Base-by-base conservation (phyloP, 1,140 invertebrate species). In the Drosophila eugracilis region DNA sequence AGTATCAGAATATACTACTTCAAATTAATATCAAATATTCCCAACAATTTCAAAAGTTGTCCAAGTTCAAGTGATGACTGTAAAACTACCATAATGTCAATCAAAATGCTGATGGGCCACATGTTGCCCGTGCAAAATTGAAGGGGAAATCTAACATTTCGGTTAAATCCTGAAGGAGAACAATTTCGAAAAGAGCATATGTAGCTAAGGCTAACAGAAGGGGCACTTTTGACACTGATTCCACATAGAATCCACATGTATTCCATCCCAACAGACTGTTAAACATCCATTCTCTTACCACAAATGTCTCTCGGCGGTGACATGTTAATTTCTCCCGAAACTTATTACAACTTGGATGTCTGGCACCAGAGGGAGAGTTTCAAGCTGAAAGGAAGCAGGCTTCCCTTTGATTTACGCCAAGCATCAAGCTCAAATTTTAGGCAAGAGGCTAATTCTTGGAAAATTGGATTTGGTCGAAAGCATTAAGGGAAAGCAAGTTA, bases 261-360 rank as follows among this genome's bases (percentile, higher is more conserved):
- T 12, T 59, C 54, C 59, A 84, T 10, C 12, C 52, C 36, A 24
- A 42, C 4, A 19, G 21, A 34, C 19, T 52, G 36, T 41, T 26
- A 39, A 42, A 42, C 30, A 45, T 19, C 34, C 55, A 72, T 73
- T 66, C 62, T 22, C 53, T 41, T 30, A 54, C 75, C 74, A 57
- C 78, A 81, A 86, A 86, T 88, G 77, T 75, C 63, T 88, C 83
- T 88, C 81, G 50, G 74, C 63, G 81, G 81, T 86, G 69, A 81
- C 83, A 88, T 88, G 83, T 86, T 86, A 86, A 86, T 86, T 86
- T 88, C 52, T 42, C 39, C 37, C 73, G 63, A 85, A 88, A 86
- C 66, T 85, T 85, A 85, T 79, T 86, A 78, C 69, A 77, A 74
- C 42, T 71, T 60, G 67, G 63, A 34, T 67, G 63, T 39, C 44